Base-by-base conservation (phyloP, 2,888 invertebrate species). In the Prosopocoilus inquinatus region DNA sequence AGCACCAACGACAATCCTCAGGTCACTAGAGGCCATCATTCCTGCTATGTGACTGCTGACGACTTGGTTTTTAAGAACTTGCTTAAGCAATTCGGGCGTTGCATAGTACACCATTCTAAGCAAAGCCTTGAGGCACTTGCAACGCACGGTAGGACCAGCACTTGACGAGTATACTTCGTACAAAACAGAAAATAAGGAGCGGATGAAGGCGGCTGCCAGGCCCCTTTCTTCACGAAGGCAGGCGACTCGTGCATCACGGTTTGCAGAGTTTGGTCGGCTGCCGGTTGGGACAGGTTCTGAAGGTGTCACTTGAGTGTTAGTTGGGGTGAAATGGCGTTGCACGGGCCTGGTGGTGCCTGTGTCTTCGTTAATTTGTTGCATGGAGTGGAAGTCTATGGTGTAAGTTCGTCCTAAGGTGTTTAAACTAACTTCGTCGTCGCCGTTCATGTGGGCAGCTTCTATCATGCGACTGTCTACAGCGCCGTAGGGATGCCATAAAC, bases 111-210 rank as follows among this genome's bases (percentile, higher is more conserved):
- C 93, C 90, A 98, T 97, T 59, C 98, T 86, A 52, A 99, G 82
- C 58, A 99, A 84, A 3, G 98, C 97, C 71, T 96, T 89, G 58
- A 99, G 84, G 73, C 97, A 97, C 79, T 96, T 96, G 79, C 96
- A 96, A 67, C 97, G 88, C 28, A 99, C 96, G 58, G 96, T 93
- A 28, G 98, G 96, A 7, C 98, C 98, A 51, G 98, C 97, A 59
- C 96, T 96, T 67, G 94, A 95, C 77, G 94, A 96, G 80, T 99
- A 99, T 52, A 99, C 96, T 81, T 99, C 97, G 78, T 97, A 97
- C 44, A 99, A 82, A 20, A 98, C 94, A 41, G 92, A 91, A 77
- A 98, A 95, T 58, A 99, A 81, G 39, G 94, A 91, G 34, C 74
- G 67, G 47, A 83, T 86, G 63, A 88, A 84, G 58, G 84, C 81